A percentile compares a stretch with the other conserved stretches of the same genome.
These are phyloP conservation scores for Dasysyrphus tricinctus DNA, from an alignment of 2,888 invertebrate genomes.

Conservation along the genomic window DNA sequence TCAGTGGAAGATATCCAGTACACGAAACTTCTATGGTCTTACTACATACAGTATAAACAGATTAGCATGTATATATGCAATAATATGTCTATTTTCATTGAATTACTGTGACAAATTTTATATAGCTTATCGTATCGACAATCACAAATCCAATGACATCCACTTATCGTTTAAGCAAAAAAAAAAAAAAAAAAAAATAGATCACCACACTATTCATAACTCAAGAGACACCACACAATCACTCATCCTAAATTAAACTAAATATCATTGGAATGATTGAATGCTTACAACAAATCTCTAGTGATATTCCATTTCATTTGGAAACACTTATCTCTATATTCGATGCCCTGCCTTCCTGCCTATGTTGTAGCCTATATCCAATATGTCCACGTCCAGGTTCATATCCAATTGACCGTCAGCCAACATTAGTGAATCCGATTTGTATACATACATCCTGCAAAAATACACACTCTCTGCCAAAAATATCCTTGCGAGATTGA, in stretches of 20 bases:
- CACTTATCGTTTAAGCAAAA: background rate
- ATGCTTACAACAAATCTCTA: conserved; percentile 15
- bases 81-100: no score
- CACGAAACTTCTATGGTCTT: no score
- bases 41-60: no score
- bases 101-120: no score
- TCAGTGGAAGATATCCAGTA: no score
- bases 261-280: conserved; percentile 37
- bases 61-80: no score
- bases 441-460: conserved; percentile 2
- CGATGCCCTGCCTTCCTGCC: no score
- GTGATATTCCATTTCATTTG: conserved; percentile 37
- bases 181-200: background rate
- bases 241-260: conserved; percentile 23
- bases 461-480: background rate
- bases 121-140: background rate
- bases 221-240: conserved; percentile 7
- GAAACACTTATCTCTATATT: conserved; percentile 26
- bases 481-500: conserved; percentile 6
- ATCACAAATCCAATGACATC: background rate
- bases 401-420: conserved; percentile 15
- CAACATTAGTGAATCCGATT: background rate
- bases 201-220: conserved; percentile 13
- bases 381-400: background rate
- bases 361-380: background rate